Evolutionary conservation across 30 jellyfish, hydroid and myxozoan species (phyloP).

Genomic region (Rhopilema esculentum): DNA sequence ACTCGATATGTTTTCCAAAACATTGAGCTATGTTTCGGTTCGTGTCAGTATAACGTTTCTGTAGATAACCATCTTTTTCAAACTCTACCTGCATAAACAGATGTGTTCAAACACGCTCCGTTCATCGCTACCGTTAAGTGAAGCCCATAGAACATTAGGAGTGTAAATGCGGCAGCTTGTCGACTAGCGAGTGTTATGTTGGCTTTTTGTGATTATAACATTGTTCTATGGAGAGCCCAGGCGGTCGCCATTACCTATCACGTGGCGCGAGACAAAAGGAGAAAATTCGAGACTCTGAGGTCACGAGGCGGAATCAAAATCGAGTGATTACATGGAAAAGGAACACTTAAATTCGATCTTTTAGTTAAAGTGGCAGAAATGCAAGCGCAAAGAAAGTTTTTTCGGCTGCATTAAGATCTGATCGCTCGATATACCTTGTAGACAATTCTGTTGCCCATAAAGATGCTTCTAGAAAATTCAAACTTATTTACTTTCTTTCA

Average conservation of each 20-base stretch:
- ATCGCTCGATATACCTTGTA: no score
- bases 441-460: no score
- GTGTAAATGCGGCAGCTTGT: not conserved
- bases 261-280: slow-evolving; percentile 39
- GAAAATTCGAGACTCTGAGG: slow-evolving; percentile 10
- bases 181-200: not conserved
- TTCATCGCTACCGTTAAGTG: not conserved
- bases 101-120: not conserved
- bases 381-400: no score
- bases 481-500: no score
- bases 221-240: slow-evolving; percentile 15
- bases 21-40: not conserved
- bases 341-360: not conserved
- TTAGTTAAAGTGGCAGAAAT: not conserved
- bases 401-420: no score
- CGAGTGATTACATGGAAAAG: not conserved
- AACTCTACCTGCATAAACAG: not conserved
- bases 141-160: not conserved
- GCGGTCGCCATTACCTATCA: slow-evolving; percentile 21
- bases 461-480: no score
- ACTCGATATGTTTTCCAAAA: not conserved
- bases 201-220: slow-evolving; percentile 9
- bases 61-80: not conserved
- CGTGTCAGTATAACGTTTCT: not conserved
- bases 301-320: slow-evolving; percentile 12